phyloP scores from a whole-genome alignment of 2,888 invertebrate genomes.

The Brachyptera putata region DNA sequence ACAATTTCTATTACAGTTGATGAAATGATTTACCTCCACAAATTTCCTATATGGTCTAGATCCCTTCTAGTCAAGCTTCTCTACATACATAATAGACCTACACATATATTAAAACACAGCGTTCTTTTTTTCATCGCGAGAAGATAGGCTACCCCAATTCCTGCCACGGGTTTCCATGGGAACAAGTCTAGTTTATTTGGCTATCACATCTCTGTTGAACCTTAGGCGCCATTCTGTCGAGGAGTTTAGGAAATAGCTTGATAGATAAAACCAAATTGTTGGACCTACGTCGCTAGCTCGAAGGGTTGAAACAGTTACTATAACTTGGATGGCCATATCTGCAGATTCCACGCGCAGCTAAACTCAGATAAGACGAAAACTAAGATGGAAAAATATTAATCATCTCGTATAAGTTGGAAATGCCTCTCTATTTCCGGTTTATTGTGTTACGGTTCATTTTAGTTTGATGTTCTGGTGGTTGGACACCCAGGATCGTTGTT shows the following conservation, averaged over 20 bases:
- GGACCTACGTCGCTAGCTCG: neutral
- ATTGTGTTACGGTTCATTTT: no score
- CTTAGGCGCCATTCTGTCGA: constrained; percentile 4
- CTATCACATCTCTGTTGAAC: neutral
- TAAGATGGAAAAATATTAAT: constrained; percentile 7
- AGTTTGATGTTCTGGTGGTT: no score
- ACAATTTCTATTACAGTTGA: no score
- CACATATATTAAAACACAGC: neutral
- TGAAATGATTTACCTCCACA: no score
- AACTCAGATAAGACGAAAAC: neutral
- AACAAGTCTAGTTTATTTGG: neutral
- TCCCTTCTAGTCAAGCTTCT: no score
- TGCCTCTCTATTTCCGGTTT: no score
- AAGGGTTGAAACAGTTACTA: neutral
- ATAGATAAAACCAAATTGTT: constrained; percentile 6
- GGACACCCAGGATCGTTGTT: no score
- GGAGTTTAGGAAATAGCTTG: constrained; percentile 4
- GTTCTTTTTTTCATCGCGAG: neutral
- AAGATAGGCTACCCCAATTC: no score
- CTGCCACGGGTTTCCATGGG: neutral
- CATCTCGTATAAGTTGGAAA: neutral
- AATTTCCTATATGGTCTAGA: no score
- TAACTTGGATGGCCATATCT: constrained; percentile 1
- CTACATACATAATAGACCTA: no score
- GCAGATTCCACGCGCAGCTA: neutral